These are phyloP conservation scores for Cotesia vestalis DNA, from an alignment of 1,140 invertebrate genomes.

Conservation along the genomic window DNA sequence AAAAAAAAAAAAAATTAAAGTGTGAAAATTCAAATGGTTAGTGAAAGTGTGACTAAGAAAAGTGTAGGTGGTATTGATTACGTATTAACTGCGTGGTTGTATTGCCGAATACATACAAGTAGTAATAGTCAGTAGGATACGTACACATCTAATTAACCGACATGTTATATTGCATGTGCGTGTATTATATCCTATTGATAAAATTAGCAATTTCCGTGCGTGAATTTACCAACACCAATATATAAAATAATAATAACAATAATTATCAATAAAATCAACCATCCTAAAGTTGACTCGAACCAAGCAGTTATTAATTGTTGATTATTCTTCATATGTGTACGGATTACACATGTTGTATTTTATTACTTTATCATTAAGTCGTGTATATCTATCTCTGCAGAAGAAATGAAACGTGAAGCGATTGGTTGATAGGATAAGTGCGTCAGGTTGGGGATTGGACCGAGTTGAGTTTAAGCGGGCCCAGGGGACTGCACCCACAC, in stretches of 20 bases:
- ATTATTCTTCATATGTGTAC: too few relatives aligned
- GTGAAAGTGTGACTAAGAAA: conserved; percentile 14
- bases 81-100: neutral
- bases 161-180: too few relatives aligned
- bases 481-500: conserved; percentile 57
- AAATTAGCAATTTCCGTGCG: conserved; percentile 26
- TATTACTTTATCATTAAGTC: neutral
- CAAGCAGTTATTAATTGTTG: too few relatives aligned
- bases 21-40: neutral
- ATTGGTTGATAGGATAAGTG: conserved; percentile 18
- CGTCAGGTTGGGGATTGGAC: conserved; percentile 39
- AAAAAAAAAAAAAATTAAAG: neutral
- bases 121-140: neutral
- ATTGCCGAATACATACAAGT: neutral
- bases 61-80: conserved; percentile 19
- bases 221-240: neutral
- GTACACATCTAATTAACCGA: too few relatives aligned
- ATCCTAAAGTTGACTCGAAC: too few relatives aligned
- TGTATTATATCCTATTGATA: conserved; percentile 4
- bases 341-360: neutral
- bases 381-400: neutral
- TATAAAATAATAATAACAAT: too few relatives aligned
- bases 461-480: conserved; percentile 38
- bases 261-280: too few relatives aligned
- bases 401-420: conserved; percentile 6